Percentiles rank a stretch among this genome's conserved stretches.
Evolutionary conservation across 2,888 invertebrate genomes (phyloP).

Genomic region (Cheilosia pagana): DNA sequence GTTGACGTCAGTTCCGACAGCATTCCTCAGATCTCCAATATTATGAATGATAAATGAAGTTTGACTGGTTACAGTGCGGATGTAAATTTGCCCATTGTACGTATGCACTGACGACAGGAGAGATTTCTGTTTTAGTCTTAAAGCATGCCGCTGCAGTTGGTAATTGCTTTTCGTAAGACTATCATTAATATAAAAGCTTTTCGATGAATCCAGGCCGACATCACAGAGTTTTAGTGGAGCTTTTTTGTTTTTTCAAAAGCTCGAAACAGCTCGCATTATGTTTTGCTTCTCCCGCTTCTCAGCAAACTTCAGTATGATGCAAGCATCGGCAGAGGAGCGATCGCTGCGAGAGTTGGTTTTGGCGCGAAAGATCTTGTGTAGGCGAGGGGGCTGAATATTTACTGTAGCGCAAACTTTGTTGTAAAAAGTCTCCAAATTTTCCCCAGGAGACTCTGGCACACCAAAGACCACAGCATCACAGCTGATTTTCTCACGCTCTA

Average conservation of each 20-base stretch:
- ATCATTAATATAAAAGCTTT: not conserved
- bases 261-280: conserved; percentile 8
- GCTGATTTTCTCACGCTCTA: no score
- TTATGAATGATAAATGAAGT: conserved; percentile 11
- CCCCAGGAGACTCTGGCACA: no score
- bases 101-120: conserved; percentile 23
- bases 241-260: conserved; percentile 8
- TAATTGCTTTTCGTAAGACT: not conserved
- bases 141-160: conserved; percentile 18
- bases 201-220: not conserved
- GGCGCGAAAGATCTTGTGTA: no score
- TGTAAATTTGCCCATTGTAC: conserved; percentile 17
- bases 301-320: conserved; percentile 13
- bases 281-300: conserved; percentile 4
- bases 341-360: no score
- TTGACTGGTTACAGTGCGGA: conserved; percentile 2
- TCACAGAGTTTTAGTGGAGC: not conserved
- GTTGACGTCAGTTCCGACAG: conserved; percentile 12
- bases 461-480: no score
- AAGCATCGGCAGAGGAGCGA: no score
- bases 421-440: no score
- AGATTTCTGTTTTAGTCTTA: conserved; percentile 27
- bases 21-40: conserved; percentile 25
- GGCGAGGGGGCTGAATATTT: no score
- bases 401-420: no score